phyloP scores from a whole-genome alignment of 2,113 vertebrate genomes.

The Halcyon senegalensis region DNA sequence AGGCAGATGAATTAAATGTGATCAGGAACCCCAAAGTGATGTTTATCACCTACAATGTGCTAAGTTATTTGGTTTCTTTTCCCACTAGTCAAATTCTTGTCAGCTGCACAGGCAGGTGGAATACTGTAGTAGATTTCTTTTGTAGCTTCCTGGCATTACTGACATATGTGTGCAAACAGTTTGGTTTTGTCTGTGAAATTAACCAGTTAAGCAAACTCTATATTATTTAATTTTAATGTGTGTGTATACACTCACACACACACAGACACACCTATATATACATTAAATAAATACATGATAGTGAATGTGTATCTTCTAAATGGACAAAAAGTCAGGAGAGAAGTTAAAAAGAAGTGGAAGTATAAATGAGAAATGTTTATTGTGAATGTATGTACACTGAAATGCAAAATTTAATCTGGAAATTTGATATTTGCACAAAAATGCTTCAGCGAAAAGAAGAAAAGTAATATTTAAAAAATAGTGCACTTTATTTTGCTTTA shows the following conservation, averaged over 20 bases:
- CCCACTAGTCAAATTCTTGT: background rate
- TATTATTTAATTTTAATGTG: background rate
- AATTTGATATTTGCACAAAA: background rate
- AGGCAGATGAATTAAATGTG: background rate
- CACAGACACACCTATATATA: rapidly evolving
- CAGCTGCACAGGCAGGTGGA: background rate
- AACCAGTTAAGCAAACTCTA: background rate
- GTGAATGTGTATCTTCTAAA: background rate
- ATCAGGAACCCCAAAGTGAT: background rate
- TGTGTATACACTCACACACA: background rate
- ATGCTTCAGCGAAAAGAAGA: background rate
- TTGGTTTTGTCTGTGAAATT: background rate
- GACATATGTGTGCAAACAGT: background rate
- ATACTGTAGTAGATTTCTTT: background rate
- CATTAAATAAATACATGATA: background rate
- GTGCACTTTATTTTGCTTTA: background rate
- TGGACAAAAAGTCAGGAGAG: background rate
- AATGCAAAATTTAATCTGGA: background rate
- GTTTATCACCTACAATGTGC: background rate
- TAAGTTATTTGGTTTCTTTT: background rate
- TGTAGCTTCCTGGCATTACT: background rate
- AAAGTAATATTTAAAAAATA: background rate
- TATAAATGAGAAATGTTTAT: background rate
- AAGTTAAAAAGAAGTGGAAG: background rate
- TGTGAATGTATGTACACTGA: background rate